phyloP scores from a whole-genome alignment of 2,113 vertebrate genomes.

The Regulus satrapa region DNA sequence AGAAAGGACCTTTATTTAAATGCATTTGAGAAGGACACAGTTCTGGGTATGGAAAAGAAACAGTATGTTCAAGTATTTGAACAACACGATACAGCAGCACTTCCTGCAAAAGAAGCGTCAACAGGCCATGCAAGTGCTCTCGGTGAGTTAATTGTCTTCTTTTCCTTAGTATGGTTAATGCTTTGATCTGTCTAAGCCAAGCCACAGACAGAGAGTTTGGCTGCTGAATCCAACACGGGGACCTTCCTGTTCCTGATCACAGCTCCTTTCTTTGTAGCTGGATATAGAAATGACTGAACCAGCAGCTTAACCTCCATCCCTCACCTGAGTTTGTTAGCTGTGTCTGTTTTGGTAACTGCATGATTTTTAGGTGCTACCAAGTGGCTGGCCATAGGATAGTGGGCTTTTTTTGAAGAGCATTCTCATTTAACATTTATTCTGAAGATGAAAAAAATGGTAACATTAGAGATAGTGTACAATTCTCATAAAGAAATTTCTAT shows the following conservation, averaged over 20 bases:
- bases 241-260: not conserved
- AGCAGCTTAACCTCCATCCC: not conserved
- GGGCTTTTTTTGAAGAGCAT: not conserved
- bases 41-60: not conserved
- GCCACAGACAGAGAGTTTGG: not conserved
- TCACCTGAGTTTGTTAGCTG: not conserved
- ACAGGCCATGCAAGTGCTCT: not conserved
- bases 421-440: not conserved
- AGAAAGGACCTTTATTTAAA: not conserved
- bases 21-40: not conserved
- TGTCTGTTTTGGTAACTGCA: not conserved
- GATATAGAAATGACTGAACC: not conserved
- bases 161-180: not conserved
- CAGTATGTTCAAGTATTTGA: not conserved
- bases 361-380: not conserved
- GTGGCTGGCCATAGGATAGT: too few relatives aligned
- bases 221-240: rapidly evolving
- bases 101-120: not conserved
- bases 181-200: not conserved
- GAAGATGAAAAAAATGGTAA: not conserved
- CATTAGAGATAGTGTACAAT: not conserved
- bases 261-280: not conserved
- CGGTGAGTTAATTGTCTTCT: not conserved
- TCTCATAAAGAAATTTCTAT: not conserved
- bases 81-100: not conserved